Percentiles rank a stretch among this genome's conserved stretches.
These are phyloP conservation scores for Panzeria rudis DNA, from an alignment of 2,888 invertebrate species.

Conservation along the genomic window DNA sequence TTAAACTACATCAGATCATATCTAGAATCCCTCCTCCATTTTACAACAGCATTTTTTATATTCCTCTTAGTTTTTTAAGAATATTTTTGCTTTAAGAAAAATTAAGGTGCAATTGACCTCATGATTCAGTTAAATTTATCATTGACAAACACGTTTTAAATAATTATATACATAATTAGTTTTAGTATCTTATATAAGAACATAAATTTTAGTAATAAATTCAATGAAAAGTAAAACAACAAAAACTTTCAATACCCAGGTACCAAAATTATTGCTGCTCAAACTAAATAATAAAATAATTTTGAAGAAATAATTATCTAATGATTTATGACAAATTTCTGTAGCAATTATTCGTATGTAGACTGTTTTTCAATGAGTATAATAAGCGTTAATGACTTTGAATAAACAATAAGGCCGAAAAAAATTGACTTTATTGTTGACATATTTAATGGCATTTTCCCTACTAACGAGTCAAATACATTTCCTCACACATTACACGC, in stretches of 20 bases:
- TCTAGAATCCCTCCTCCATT: too few relatives aligned
- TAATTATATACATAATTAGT: too few relatives aligned
- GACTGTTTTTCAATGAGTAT: not conserved
- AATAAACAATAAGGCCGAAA: constrained; percentile 52
- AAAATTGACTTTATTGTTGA: constrained; percentile 55
- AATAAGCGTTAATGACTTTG: constrained; percentile 54
- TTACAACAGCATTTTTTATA: too few relatives aligned
- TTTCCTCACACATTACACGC: not conserved
- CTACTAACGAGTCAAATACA: constrained; percentile 34
- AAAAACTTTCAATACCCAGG: not conserved
- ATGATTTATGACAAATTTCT: constrained; percentile 47
- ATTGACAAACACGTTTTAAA: too few relatives aligned
- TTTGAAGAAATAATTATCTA: constrained; percentile 31
- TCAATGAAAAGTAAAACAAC: not conserved
- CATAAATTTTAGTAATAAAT: too few relatives aligned
- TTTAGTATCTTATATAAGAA: too few relatives aligned
- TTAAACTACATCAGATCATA: too few relatives aligned
- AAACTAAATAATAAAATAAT: not conserved
- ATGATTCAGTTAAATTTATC: too few relatives aligned
- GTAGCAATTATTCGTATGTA: constrained; percentile 3
- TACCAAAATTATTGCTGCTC: not conserved
- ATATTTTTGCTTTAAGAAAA: too few relatives aligned
- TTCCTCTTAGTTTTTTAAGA: too few relatives aligned
- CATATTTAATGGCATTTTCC: constrained; percentile 54
- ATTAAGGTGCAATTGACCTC: too few relatives aligned